phyloP scores from a whole-genome alignment of 2,113 vertebrate genomes.

The Esox niger region DNA sequence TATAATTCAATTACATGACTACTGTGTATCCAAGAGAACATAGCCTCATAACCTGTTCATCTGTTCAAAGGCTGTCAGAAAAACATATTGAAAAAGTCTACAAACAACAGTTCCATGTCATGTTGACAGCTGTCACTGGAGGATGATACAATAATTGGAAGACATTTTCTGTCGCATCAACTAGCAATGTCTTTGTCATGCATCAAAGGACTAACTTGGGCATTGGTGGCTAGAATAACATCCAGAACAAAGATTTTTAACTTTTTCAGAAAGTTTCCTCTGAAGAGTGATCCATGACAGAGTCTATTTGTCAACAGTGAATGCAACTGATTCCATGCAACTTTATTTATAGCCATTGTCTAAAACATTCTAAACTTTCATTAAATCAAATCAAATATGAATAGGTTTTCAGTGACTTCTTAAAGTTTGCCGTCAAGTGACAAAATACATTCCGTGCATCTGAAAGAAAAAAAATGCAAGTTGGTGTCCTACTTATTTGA shows the following conservation, averaged over 20 bases:
- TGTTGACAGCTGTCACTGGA: neutral
- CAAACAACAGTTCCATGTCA: neutral
- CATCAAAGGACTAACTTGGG: neutral
- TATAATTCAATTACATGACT: neutral
- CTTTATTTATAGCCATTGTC: neutral
- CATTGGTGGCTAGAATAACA: neutral
- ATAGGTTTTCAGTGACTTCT: neutral
- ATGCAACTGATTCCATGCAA: neutral
- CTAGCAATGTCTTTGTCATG: neutral
- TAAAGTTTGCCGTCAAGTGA: neutral
- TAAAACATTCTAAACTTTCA: neutral
- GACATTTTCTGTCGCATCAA: neutral
- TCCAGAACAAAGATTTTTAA: neutral
- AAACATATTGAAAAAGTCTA: too few species aligned
- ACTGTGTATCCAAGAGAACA: neutral
- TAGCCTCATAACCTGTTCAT: neutral
- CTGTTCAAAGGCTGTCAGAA: neutral
- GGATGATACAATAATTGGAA: neutral
- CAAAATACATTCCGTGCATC: neutral
- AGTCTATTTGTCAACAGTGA: neutral
- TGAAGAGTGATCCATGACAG: neutral
- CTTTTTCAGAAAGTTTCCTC: neutral
- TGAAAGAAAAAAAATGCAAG: slow-evolving; percentile 7
- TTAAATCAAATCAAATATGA: neutral
- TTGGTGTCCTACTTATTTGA: slow-evolving; percentile 52